Base-by-base conservation (phyloP, 2,113 vertebrate species). In the Galeopterus variegatus region DNA sequence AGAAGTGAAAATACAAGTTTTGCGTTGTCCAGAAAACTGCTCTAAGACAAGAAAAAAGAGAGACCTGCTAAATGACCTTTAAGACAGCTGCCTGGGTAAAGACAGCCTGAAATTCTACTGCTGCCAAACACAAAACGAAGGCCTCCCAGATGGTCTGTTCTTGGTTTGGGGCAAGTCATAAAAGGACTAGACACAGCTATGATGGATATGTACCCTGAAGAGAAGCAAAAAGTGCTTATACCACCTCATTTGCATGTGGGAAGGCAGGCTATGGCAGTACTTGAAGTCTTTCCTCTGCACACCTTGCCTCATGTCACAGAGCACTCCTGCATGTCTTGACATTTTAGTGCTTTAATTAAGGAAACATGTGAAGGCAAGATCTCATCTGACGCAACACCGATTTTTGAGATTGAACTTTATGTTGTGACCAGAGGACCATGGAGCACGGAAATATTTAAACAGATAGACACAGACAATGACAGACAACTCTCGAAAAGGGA, bases 321-420 rank as follows among this genome's bases (percentile, higher is more conserved):
- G 28, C 48, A 76, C 6, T 8, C 28, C 15, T 76, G 48, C 48
- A 33, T 19, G 48, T 52, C 48, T 52, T 31, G 12, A 26, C 45
- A 48, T 36, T 41, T 48, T 45, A 73, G 70, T 45, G 12, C 70
- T 48, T 73, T 73, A 73, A 73, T 45, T 26, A 48, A 48, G 70
- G 23, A 45, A 6, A 45, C 70, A 48, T 48, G 70, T 26, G 88
- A 96, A 99, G 99, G 98, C 87, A 99, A 99, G 41, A 99, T 99
- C 82, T 99, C 99, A 84, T 99, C 99, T 19, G 99, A 99, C 83
- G 99, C 99, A 65, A 99, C 99, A 0, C 3, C 99, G 97, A 98
- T 99, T 81, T 99, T 99, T 98, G 99, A 99, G 95, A 99, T 99
- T 98, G 99, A 99, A 98, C 98, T 99, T 76, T 99, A 99, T 96